Evolutionary conservation across 2,797 vertebrate species (phyloP).

Genomic region (Falco berigora): DNA sequence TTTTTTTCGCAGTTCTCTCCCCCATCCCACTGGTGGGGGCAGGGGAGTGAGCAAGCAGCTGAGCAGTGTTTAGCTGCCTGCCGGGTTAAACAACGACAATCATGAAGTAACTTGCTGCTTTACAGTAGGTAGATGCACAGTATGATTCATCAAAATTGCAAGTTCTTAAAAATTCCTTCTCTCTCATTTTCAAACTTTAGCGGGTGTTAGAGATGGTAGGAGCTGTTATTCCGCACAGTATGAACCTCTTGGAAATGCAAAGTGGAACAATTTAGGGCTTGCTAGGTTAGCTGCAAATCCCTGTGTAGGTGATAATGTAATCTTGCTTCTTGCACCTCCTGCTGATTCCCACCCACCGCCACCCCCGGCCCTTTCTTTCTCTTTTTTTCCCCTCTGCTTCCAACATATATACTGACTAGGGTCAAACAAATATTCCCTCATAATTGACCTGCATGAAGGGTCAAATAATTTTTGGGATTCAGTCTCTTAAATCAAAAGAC

Average conservation of each 20-base stretch:
- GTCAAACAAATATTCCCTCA: neutral
- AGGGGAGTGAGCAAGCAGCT: neutral
- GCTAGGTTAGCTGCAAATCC: neutral
- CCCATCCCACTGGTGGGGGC: accelerated
- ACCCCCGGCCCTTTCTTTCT: no score
- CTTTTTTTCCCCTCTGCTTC: neutral
- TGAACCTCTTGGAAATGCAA: neutral
- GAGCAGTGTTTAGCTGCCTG: neutral
- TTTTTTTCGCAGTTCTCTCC: accelerated
- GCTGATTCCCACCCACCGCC: neutral
- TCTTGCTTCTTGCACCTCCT: neutral
- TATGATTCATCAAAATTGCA: neutral
- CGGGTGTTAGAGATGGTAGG: constrained; percentile 12
- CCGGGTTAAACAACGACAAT: neutral
- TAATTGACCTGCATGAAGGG: neutral
- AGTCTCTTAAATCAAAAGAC: neutral
- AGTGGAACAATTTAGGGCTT: neutral
- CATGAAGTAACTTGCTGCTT: neutral
- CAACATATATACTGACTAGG: neutral
- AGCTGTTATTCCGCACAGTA: constrained; percentile 17
- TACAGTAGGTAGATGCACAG: neutral
- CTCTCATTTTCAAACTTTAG: neutral
- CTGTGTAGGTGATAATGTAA: neutral
- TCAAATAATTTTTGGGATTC: neutral
- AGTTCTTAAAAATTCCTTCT: neutral